Evolutionary conservation across 1,140 invertebrate genomes (phyloP), one percentile per base, ranked within the genome.

Genomic region (Chironomus tepperi): DNA sequence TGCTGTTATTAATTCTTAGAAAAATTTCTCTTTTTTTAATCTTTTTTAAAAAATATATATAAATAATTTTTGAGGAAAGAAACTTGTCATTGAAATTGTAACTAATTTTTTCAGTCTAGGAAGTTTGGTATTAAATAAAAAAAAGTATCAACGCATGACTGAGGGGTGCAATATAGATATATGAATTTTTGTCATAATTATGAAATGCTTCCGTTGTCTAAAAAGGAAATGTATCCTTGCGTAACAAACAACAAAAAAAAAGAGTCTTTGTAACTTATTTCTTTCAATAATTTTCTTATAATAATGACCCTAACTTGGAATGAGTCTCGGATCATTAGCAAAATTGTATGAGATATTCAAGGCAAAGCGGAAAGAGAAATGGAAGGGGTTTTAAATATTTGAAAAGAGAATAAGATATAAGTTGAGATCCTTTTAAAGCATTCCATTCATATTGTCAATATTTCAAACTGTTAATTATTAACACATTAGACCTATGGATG

Each of bases 401-500:
- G n/a, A 5, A 34, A 34, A 34, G 24, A 34, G 24, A n/a, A 57
- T 57, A 2, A 12, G 47, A 57, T 2, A 34, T 34, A 5, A 34
- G 24, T 34, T 2, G 24, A 57, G 10, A 10, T 12, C 47, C 18
- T 70, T 8, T 18, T 16, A 16, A 67, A 67, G 65, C 15, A 16
- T 8, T 8, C 2, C n/a, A 67, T 67, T 16, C n/a, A 19, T 7
- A 67, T 67, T 19, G 7, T 16, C 7, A 18, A 18, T 21, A 15
- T 70, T 18, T 70, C 19, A 57, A 57, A 57, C 16, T 70, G 65
- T 70, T 70, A 70, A 70, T 70, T 70, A 70, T 70, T 21, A 70
- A 19, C 65, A 70, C 65, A 70, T 70, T 70, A 70, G 10, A 19
- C 7, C 7, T 12, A 2, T 2, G 47, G 10, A 57, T 3, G n/a